Evolutionary conservation across 2,113 vertebrate genomes (phyloP), one percentile per base, ranked within the genome.

Genomic region (Edolisoma coerulescens): DNA sequence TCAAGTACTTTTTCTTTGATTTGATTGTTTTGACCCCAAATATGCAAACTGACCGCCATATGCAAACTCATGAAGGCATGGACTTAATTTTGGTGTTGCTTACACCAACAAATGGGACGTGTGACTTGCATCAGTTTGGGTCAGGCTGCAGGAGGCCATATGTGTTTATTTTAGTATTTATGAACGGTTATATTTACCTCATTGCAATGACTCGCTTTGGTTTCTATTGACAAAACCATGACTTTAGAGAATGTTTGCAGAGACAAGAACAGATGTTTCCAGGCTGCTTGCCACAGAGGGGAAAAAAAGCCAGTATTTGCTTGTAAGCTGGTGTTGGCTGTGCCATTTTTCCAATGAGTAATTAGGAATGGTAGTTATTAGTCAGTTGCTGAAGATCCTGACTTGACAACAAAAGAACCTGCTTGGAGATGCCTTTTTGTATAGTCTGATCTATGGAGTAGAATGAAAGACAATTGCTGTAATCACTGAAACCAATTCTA

Each of bases 131-230:
- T 77, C 28, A 53, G 76, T 56, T 79, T 64, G 71, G 90, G 76
- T 95, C 88, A 92, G 79, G 16, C 93, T 78, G 73, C 86, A 90
- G 92, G 92, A 89, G 92, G 68, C 95, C 95, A 87, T 90, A 68
- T 96, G 95, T 97, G 95, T 96, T 97, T 94, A 64, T 89, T 93
- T 87, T 92, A 96, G 80, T 53, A 71, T 95, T 96, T 92, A 95
- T 71, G 86, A 70, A 90, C 86, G 88, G 92, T 90, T 94, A 50
- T 96, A 79, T 95, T 97, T 97, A 92, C 90, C 80, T 96, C 96
- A 95, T 76, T 73, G 96, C 90, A 90, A 78, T 92, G 90, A 93
- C 83, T 95, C 4, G 23, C 83, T 95, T 93, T 90, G 92, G 90
- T 93, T 96, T 96, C 93, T 96, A 13, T 93, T 96, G 95, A 95